Base-by-base conservation (phyloP, 2,797 vertebrate species). In the Euphonia xanthogaster region DNA sequence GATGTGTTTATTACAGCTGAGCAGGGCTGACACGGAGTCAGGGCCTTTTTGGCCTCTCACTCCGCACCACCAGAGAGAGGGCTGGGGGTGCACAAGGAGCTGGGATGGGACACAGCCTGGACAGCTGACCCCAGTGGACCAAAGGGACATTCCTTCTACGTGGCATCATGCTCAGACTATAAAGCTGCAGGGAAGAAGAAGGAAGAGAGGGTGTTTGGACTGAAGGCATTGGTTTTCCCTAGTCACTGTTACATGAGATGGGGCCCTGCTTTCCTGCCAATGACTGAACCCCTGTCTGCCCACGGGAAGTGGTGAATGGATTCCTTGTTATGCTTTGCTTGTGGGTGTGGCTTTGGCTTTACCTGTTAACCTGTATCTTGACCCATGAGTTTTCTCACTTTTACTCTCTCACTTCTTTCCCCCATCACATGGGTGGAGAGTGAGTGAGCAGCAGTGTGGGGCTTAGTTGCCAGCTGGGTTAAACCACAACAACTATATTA, bases 241-340 rank as follows among this genome's bases (percentile, higher is more conserved):
- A 33, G 19, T 60, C 35, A 22, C 6, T 39, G 6, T 15, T 31
- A 24, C 0, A 0, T 4, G 4, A 24, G 24, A 22, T 28, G 5
- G 7, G 12, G 4, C 8, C 13, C 14, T 48, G 57, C 40, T 35
- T 24, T 53, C 18, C 50, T 67, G 20, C 2, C 2, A 2, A 9
- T 81, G 60, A 17, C 18, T 67, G 37, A 67, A 28, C 5, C 15
- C 14, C 12, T 27, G 6, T 9, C 30, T 0, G 0, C 10, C 21
- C 22, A 6, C 5, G 21, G 12, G 33, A 53, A 61, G 16, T 14
- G 10, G 22, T 28, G 47, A 60, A 75, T 19, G 19, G 25, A 66
- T 50, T 76, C 12, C 2, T 31, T 39, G 15, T 54, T 76, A 44
- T 54, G 18, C 14, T 44, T 53, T 55, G n/a, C 12, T 66, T 50